phyloP scores from a whole-genome alignment of 2,113 vertebrate genomes.

The Craseonycteris thonglongyai region DNA sequence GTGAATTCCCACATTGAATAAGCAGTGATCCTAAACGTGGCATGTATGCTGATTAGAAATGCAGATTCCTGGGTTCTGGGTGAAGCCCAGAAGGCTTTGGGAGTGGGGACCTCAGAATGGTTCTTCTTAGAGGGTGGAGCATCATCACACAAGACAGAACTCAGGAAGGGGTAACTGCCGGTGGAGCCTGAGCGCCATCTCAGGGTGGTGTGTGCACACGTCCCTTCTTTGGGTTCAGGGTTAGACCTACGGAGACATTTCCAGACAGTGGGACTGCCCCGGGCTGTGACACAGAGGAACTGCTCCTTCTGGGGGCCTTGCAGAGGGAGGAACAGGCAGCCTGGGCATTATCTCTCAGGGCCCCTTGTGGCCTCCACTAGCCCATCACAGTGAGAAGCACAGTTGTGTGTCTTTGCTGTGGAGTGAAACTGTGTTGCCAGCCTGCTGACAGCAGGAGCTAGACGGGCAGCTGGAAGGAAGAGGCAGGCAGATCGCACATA shows the following conservation, averaged over 20 bases:
- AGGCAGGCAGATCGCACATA: neutral
- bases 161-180: neutral
- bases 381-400: fast-evolving
- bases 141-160: neutral
- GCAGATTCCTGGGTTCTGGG: neutral
- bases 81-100: neutral
- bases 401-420: neutral
- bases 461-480: neutral
- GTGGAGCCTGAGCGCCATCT: fast-evolving
- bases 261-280: neutral
- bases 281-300: neutral
- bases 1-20: neutral
- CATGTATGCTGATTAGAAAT: neutral
- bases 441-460: neutral
- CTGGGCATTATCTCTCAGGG: neutral
- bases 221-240: neutral
- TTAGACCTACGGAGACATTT: neutral
- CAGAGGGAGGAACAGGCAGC: neutral
- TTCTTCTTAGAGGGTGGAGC: neutral
- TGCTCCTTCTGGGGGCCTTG: neutral
- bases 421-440: neutral
- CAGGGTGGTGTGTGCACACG: too few relatives aligned
- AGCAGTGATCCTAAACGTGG: neutral
- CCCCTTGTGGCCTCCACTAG: neutral
- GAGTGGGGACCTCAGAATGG: neutral